Evolutionary conservation across 2,797 vertebrate genomes (phyloP).

Genomic region (Argentina silus): DNA sequence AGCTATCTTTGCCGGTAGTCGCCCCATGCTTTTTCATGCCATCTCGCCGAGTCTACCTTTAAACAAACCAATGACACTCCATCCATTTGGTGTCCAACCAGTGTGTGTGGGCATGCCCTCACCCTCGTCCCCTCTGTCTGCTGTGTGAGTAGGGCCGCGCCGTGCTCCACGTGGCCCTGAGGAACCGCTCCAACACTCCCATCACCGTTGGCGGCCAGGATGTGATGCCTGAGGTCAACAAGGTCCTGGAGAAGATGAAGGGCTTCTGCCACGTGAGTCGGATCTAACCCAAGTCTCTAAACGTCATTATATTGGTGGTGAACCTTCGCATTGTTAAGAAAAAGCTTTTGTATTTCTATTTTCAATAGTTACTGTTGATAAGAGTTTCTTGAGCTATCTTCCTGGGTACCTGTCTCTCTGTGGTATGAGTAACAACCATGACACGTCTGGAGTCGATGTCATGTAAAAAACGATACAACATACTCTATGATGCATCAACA

Average conservation of each 20-base stretch:
- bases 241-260: slow-evolving; percentile 94
- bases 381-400: not conserved
- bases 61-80: not conserved
- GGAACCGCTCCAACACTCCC: slow-evolving; percentile 89
- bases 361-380: not conserved
- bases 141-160: slow-evolving; percentile 82
- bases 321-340: not conserved
- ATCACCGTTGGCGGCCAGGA: slow-evolving; percentile 87
- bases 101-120: not conserved
- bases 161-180: slow-evolving; percentile 90
- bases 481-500: too few species aligned
- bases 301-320: not conserved
- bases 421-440: not conserved
- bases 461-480: too few species aligned
- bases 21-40: too few species aligned
- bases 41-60: not conserved
- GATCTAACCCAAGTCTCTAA: not conserved
- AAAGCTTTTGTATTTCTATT: not conserved
- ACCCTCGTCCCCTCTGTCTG: not conserved
- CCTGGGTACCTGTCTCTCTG: not conserved
- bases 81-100: not conserved
- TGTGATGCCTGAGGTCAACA: slow-evolving; percentile 93
- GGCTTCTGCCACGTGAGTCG: slow-evolving; percentile 87
- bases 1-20: too few species aligned
- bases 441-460: too few species aligned